phyloP scores from a whole-genome alignment of 2,797 vertebrate genomes.

The Caiman crocodilus region DNA sequence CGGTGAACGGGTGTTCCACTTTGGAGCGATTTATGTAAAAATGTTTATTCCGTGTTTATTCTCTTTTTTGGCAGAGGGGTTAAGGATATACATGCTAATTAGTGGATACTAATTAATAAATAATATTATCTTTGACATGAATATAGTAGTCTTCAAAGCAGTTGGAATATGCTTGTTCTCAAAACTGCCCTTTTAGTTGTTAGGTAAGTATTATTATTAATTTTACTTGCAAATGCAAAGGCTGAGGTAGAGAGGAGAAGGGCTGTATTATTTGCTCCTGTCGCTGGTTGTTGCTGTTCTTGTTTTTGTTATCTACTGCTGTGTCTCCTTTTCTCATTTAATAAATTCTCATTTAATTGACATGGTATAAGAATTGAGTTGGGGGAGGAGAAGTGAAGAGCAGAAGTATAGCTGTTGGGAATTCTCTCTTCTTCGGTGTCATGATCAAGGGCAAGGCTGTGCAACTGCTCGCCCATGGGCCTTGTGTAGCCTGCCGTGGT shows the following conservation, averaged over 20 bases:
- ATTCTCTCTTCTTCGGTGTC: no score
- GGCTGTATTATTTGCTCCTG: not conserved
- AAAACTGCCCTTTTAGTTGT: slow-evolving; percentile 3
- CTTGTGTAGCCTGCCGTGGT: no score
- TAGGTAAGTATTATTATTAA: not conserved
- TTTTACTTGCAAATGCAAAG: not conserved
- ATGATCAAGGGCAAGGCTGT: no score
- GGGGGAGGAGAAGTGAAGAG: no score
- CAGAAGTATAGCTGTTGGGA: no score
- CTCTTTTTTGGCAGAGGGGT: not conserved
- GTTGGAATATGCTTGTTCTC: not conserved
- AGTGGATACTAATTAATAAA: slow-evolving; percentile 28
- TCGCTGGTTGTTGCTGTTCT: not conserved
- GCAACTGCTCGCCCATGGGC: no score
- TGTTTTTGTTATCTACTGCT: not conserved
- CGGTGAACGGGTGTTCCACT: slow-evolving; percentile 57
- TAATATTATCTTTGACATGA: not conserved
- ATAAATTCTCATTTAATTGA: not conserved
- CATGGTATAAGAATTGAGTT: no score
- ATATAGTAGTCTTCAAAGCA: slow-evolving; percentile 24
- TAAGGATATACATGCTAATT: not conserved
- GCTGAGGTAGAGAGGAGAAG: not conserved
- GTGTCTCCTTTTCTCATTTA: not conserved
- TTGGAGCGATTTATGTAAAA: slow-evolving; percentile 3
- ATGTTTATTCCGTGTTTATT: not conserved